A percentile compares a stretch with the other conserved stretches of the same genome.
Evolutionary conservation across 2,888 invertebrate genomes (phyloP).

Genomic region (Heliconius aoede): DNA sequence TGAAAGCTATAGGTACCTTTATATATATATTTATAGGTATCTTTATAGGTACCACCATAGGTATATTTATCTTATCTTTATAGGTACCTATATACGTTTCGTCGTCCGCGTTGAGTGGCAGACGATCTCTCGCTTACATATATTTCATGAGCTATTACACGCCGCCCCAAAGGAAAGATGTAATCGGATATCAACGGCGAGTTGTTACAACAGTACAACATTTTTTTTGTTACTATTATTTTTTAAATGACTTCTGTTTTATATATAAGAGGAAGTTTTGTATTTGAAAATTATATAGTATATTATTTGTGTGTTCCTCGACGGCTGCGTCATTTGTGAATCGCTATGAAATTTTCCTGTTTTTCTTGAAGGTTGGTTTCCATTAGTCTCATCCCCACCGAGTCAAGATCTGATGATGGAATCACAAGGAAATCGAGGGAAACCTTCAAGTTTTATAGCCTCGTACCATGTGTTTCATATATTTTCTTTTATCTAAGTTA

Average conservation of each 20-base stretch:
- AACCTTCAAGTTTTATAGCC: too few species aligned
- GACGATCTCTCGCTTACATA: slow-evolving; percentile 76
- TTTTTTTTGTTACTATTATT: not conserved
- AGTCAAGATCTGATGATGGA: too few species aligned
- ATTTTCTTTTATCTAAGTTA: too few species aligned
- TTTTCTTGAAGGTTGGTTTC: too few species aligned
- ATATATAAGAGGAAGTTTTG: too few species aligned
- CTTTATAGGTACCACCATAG: slow-evolving; percentile 53
- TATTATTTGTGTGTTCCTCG: too few species aligned
- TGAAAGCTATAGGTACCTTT: slow-evolving; percentile 56
- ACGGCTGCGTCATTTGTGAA: too few species aligned
- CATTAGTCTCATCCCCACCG: too few species aligned
- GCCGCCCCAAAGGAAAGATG: slow-evolving; percentile 64
- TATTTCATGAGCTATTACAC: slow-evolving; percentile 83
- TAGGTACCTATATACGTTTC: slow-evolving; percentile 65
- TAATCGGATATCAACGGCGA: slow-evolving; percentile 54
- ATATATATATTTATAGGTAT: slow-evolving; percentile 53
- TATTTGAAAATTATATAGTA: too few species aligned
- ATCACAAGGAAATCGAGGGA: too few species aligned
- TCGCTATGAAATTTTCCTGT: too few species aligned
- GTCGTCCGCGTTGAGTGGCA: slow-evolving; percentile 65
- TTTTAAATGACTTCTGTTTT: not conserved
- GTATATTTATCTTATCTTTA: slow-evolving; percentile 45
- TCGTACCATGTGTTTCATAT: too few species aligned
- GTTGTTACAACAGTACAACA: slow-evolving; percentile 47